phyloP scores from a whole-genome alignment of 2,888 invertebrate species.

The Lasioglossum zephyrum region DNA sequence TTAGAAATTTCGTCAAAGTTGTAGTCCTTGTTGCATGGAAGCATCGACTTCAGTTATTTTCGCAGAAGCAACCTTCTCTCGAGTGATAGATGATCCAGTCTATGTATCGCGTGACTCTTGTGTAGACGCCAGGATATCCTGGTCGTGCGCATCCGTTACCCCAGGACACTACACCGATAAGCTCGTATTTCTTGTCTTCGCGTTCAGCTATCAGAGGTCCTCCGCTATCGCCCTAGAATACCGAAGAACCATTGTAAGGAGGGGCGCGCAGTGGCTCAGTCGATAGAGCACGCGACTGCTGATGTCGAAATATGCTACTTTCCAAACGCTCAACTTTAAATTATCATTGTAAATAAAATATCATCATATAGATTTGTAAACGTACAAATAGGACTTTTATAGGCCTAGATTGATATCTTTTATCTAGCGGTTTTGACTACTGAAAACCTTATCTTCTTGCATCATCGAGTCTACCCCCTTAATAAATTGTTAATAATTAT shows the following conservation, averaged over 20 bases:
- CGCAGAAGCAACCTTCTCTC: constrained; percentile 93
- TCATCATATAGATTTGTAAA: too few species aligned
- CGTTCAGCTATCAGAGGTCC: constrained; percentile 91
- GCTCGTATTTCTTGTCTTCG: constrained; percentile 90
- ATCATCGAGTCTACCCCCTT: too few species aligned
- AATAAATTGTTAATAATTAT: too few species aligned
- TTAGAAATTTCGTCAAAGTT: neutral
- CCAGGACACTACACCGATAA: constrained; percentile 95
- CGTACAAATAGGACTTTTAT: too few species aligned
- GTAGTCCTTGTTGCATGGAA: neutral
- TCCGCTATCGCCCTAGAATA: constrained; percentile 90
- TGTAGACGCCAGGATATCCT: constrained; percentile 94
- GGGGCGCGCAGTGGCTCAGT: too few species aligned
- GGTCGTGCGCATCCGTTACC: constrained; percentile 94
- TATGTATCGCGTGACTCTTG: constrained; percentile 92
- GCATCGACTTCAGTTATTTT: constrained; percentile 82
- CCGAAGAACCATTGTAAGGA: neutral
- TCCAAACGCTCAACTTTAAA: too few species aligned
- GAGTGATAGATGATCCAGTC: constrained; percentile 93
- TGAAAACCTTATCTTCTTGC: too few species aligned
- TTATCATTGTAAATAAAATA: too few species aligned
- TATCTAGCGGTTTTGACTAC: too few species aligned
- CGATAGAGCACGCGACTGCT: too few species aligned
- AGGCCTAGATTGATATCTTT: too few species aligned
- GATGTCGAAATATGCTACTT: too few species aligned